Evolutionary conservation across 2,113 vertebrate species (phyloP).

Genomic region (Leucosticte australis): DNA sequence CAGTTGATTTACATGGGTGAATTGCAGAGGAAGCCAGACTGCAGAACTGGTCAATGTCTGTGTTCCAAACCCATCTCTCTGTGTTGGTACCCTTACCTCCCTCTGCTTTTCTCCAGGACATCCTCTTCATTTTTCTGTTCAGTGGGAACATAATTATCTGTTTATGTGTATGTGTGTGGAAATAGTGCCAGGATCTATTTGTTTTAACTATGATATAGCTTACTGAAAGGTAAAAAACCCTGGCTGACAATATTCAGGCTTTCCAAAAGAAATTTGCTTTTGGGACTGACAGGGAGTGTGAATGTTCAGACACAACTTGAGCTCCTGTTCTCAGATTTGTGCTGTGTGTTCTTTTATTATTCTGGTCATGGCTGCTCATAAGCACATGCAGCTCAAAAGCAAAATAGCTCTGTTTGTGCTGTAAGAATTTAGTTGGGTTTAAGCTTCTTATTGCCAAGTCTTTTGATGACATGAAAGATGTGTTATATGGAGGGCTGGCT

Average conservation of each 20-base stretch:
- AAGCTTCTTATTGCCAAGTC: not conserved
- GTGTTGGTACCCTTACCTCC: not conserved
- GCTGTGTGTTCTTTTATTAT: not conserved
- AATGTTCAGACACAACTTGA: not conserved
- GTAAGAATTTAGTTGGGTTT: not conserved
- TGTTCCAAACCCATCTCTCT: conserved; percentile 7
- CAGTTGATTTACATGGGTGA: not conserved
- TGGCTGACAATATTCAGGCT: not conserved
- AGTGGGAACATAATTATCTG: not conserved
- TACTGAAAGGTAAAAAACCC: not conserved
- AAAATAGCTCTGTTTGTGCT: not conserved
- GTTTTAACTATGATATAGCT: not conserved
- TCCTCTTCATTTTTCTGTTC: not conserved
- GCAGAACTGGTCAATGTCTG: not conserved
- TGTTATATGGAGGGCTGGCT: not conserved
- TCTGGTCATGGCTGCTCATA: not conserved
- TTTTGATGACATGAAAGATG: not conserved
- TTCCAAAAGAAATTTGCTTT: not conserved
- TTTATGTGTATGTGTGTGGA: not conserved
- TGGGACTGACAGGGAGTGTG: not conserved
- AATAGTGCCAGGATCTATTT: not conserved
- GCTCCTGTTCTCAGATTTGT: not conserved
- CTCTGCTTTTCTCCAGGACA: not conserved
- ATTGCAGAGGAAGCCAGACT: not conserved
- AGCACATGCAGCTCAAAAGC: not conserved